phyloP scores from a whole-genome alignment of 1,140 invertebrate species.

The Oryctes rhinoceros region DNA sequence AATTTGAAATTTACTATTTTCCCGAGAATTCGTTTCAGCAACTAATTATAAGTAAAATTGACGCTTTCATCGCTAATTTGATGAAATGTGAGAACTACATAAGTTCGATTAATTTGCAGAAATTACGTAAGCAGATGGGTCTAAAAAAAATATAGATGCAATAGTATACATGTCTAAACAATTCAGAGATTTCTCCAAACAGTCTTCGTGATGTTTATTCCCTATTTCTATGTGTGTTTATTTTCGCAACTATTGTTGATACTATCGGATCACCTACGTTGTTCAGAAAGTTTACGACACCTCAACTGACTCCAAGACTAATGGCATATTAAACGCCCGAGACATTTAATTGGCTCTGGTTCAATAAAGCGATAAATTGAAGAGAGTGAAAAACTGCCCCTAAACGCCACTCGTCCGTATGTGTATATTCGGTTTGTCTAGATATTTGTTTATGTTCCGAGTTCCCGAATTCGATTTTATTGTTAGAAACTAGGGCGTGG shows the following conservation, averaged over 20 bases:
- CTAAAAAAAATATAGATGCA: background rate
- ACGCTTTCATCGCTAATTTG: too few species aligned
- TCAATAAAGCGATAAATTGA: slow-evolving; percentile 28
- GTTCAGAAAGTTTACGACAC: slow-evolving; percentile 9
- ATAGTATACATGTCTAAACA: background rate
- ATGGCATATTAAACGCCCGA: slow-evolving; percentile 13
- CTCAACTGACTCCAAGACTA: background rate
- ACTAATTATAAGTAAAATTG: too few species aligned
- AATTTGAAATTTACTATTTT: too few species aligned
- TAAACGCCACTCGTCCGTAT: background rate
- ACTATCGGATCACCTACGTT: background rate
- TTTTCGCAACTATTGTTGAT: background rate
- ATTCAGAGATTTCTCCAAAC: too few species aligned
- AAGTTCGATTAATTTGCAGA: too few species aligned
- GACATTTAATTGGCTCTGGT: slow-evolving; percentile 27
- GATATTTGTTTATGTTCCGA: slow-evolving; percentile 9
- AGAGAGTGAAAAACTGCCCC: slow-evolving; percentile 16
- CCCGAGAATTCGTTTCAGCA: too few species aligned
- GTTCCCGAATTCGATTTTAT: slow-evolving; percentile 29
- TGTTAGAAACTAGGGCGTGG: slow-evolving; percentile 23
- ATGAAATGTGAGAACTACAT: too few species aligned
- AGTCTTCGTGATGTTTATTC: background rate
- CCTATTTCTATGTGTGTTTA: background rate
- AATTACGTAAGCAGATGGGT: too few species aligned
- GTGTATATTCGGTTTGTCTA: background rate